Evolutionary conservation across 1,140 invertebrate species (phyloP), one percentile per base, ranked within the genome.

Genomic region (Latrodectus geometricus): DNA sequence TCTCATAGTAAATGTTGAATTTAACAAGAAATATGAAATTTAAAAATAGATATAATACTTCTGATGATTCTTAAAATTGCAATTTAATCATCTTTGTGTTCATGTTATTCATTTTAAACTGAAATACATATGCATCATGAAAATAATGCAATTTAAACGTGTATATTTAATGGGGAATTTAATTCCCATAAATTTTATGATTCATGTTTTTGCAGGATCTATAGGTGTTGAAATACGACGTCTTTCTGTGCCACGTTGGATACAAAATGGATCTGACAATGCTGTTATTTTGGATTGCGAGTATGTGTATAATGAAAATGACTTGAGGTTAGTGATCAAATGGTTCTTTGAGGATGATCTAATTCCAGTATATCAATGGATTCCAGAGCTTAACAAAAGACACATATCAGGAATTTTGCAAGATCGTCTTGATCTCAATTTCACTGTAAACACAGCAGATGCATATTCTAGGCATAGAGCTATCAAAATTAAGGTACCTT

Each of bases 311-410:
- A 89, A 92, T 49, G 91, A 92, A 23, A 94, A 94, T 66, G 91
- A 90, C 15, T 73, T 76, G 9, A 81, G 93, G 72, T 91, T 96
- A 8, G 95, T 96, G 23, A 93, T 96, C 66, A 95, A 96, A 91
- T 96, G 95, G 95, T 96, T 93, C 90, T 94, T 95, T 89, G 94
- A 95, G 89, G 92, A 94, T 73, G 91, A 93, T 83, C 92, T 93
- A 0, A 91, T 93, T 73, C 92, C 93, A 15, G 94, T 95, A 11
- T 96, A 96, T 90, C 95, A 96, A 90, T 96, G 95, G 95, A 95
- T 96, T 92, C 92, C 93, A 21, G 90, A 91, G 9, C 89, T 92
- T 23, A 92, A 93, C 84, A 89, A 80, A 82, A 95, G 95, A 5
- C 93, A 94, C 89, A 94, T 93, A 72, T 90, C 93, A 89, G 93